Conservation (phyloP, 2,888 invertebrate species). For the Tuberolachnus salignus region DNA sequence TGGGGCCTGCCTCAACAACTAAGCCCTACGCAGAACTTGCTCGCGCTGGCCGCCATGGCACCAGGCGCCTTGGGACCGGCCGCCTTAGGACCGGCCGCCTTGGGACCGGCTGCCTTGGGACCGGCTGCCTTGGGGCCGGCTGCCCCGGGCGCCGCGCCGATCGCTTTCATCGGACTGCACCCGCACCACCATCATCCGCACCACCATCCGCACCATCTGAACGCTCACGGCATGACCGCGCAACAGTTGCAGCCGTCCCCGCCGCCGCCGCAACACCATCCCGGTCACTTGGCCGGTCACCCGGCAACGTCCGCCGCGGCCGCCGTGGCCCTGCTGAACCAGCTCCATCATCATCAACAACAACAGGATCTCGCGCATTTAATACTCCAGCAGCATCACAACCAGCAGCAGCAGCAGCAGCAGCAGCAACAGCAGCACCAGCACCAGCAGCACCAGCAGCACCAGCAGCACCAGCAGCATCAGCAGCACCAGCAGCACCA, state of each 20-base stretch:
- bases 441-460: slow-evolving; percentile 35
- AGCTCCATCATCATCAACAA: slow-evolving; percentile 38
- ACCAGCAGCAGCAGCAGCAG: slow-evolving; percentile 29
- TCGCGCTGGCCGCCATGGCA: slow-evolving; percentile 37
- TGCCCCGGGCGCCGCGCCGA: slow-evolving; percentile 19
- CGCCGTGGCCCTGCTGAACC: slow-evolving; percentile 44
- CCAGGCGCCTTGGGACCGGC: slow-evolving; percentile 22
- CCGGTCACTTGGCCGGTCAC: slow-evolving; percentile 24
- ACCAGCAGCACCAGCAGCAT: slow-evolving; percentile 42
- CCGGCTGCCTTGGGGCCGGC: slow-evolving; percentile 15
- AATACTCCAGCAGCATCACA: slow-evolving; percentile 38
- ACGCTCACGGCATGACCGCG: slow-evolving; percentile 12
- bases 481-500: slow-evolving; percentile 42
- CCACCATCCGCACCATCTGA: slow-evolving; percentile 31
- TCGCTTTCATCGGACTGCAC: slow-evolving; percentile 43
- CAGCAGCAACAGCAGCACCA: slow-evolving; percentile 33
- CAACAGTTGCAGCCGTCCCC: slow-evolving; percentile 32
- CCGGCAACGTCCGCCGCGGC: slow-evolving; percentile 37
- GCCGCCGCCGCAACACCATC: slow-evolving; percentile 21
- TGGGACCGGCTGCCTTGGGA: neutral
- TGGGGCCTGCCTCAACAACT: slow-evolving; percentile 51
- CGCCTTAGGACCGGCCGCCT: slow-evolving; percentile 16
- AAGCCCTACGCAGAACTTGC: slow-evolving; percentile 46
- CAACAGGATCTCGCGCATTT: slow-evolving; percentile 31
- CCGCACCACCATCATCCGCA: slow-evolving; percentile 24